These are phyloP conservation scores for Odiellus spinosus DNA, from an alignment of 2,888 invertebrate species.

Conservation along the genomic window DNA sequence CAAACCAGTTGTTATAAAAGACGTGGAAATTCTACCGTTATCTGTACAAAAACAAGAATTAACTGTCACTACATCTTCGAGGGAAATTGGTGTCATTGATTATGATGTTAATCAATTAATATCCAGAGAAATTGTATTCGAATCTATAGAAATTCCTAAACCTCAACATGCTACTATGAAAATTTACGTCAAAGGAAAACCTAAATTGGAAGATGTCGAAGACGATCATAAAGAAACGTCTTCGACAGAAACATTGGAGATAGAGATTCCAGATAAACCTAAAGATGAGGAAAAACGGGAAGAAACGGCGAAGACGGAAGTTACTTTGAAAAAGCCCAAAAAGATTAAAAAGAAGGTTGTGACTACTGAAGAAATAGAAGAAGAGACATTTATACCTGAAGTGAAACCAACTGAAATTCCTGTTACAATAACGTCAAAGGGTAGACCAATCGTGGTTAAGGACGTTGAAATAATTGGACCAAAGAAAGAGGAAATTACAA, in stretches of 20 bases:
- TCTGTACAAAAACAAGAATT: conserved; percentile 1
- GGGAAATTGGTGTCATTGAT: not conserved
- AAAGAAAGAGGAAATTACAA: not conserved
- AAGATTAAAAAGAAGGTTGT: too few relatives aligned
- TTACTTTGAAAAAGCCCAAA: too few relatives aligned
- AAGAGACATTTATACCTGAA: too few relatives aligned
- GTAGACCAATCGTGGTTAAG: too few relatives aligned
- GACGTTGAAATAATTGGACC: not conserved
- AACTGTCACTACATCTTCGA: not conserved
- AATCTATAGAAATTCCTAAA: not conserved
- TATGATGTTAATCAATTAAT: not conserved
- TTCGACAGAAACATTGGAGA: not conserved
- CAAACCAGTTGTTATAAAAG: not conserved
- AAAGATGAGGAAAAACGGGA: not conserved
- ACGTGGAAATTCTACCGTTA: not conserved
- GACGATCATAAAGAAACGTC: not conserved
- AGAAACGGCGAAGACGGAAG: too few relatives aligned
- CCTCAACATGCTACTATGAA: not conserved
- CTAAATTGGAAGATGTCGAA: conserved; percentile 1
- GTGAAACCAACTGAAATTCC: too few relatives aligned
- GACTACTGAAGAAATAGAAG: too few relatives aligned
- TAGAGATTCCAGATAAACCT: too few relatives aligned
- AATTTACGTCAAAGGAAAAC: not conserved
- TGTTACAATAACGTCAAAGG: not conserved
- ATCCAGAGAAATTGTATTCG: not conserved